Conservation (phyloP, 2,888 invertebrate species). For the Drosophila pullipes region DNA sequence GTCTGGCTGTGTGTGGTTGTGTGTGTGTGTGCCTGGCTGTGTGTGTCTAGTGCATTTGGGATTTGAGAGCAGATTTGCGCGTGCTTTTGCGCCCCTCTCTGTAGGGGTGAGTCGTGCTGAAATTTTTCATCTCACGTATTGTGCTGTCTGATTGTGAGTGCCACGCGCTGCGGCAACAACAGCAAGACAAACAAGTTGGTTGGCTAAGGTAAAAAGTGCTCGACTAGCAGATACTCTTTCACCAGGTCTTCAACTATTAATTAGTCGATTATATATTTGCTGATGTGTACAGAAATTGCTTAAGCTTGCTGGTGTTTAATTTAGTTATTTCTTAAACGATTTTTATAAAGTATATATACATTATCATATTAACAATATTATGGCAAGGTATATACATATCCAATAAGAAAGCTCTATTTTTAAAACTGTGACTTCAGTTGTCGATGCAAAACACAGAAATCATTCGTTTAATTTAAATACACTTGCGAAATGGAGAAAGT, state of each 20-base stretch:
- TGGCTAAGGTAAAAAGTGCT: background rate
- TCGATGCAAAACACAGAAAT: background rate
- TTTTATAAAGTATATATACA: too few species aligned
- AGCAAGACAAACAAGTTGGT: background rate
- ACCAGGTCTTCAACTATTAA: background rate
- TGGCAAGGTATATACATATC: background rate
- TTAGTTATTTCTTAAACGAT: too few species aligned
- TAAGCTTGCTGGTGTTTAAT: background rate
- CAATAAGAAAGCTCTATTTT: background rate
- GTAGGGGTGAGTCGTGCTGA: slow-evolving; percentile 12
- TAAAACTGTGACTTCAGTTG: fast-evolving
- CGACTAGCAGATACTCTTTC: background rate
- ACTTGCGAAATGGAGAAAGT: background rate
- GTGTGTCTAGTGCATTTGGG: slow-evolving; percentile 29
- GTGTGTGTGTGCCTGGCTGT: background rate
- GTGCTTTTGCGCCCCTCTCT: slow-evolving; percentile 33
- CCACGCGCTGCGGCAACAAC: slow-evolving; percentile 49
- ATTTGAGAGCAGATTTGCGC: slow-evolving; percentile 56
- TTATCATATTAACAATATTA: too few species aligned
- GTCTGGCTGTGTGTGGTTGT: background rate
- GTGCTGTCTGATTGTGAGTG: slow-evolving; percentile 46
- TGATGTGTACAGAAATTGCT: background rate
- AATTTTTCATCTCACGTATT: slow-evolving; percentile 28
- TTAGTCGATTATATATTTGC: background rate
- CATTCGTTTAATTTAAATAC: background rate